These are phyloP conservation scores for Clistopyga incitator DNA, from an alignment of 2,888 invertebrate genomes.

Conservation along the genomic window DNA sequence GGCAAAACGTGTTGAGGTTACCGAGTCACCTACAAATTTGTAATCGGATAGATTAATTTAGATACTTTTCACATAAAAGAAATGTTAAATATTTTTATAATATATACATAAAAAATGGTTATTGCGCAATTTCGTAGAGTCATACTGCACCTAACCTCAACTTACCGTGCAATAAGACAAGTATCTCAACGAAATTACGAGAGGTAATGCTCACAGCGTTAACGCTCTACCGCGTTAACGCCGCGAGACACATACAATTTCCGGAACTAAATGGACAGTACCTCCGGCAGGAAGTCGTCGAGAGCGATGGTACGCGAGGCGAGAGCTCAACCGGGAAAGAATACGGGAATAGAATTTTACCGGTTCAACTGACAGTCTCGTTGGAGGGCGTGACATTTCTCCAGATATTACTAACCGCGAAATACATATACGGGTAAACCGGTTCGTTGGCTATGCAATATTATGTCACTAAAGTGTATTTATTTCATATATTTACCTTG, in stretches of 20 bases:
- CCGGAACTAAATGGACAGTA: slow-evolving; percentile 56
- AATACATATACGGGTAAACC: background rate
- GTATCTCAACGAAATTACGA: slow-evolving; percentile 52
- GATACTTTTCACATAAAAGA: too few species aligned
- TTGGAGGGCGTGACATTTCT: slow-evolving; percentile 13
- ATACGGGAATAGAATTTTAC: slow-evolving; percentile 29
- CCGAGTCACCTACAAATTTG: too few species aligned
- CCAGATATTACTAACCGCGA: background rate
- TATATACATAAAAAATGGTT: too few species aligned
- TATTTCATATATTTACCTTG: too few species aligned
- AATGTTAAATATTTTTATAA: too few species aligned
- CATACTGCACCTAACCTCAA: background rate
- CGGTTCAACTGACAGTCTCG: slow-evolving; percentile 1
- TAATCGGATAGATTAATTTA: too few species aligned
- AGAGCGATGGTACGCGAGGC: slow-evolving; percentile 1
- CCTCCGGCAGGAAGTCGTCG: slow-evolving; percentile 52
- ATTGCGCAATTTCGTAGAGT: too few species aligned
- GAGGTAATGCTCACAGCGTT: slow-evolving; percentile 23
- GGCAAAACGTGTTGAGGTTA: too few species aligned
- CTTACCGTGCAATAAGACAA: background rate
- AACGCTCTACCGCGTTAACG: slow-evolving; percentile 39
- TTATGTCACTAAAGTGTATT: too few species aligned
- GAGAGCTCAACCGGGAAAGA: slow-evolving; percentile 18
- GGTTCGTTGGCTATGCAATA: background rate
- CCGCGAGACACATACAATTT: slow-evolving; percentile 59